Evolutionary conservation across 2,113 vertebrate genomes (phyloP), one percentile per base, ranked within the genome.

Genomic region (Ciconia boyciana): DNA sequence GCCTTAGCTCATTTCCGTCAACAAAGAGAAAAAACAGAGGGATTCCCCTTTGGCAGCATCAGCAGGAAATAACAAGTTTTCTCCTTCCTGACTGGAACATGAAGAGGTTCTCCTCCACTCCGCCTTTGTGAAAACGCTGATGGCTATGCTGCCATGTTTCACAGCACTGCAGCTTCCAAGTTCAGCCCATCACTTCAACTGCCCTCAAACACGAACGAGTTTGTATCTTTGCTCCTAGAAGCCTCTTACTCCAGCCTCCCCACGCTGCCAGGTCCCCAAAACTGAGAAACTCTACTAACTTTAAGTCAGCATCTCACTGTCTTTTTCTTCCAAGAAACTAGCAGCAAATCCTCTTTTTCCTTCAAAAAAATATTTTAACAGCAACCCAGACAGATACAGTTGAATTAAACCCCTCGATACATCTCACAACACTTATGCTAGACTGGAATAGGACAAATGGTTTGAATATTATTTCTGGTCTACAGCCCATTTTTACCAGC

Each of bases 31-130:
- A 94, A 92, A 97, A 60, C 26, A 81, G 34, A 70, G 91, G 96
- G 96, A 97, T 95, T 97, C 97, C 96, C 97, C 75, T 96, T 92
- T 96, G 96, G 97, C 95, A 93, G 55, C 32, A 68, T 39, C 34
- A 79, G 64, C 29, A 96, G 94, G 91, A 97, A 96, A 85, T 93
- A 94, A 87, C 89, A 83, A 58, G 61, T 90, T 93, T 90, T 91
- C 71, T 76, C 78, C 62, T 93, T 87, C 90, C 81, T 54, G 36
- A 84, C 44, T 89, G 62, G 46, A 94, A 79, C 72, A 36, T 3
- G 11, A 55, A 89, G 32, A 80, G 61, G 51, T 72, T 89, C 78
- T 68, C 54, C 34, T 81, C 51, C 51, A 32, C 44, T 31, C 28
- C 2, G 39, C 41, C 57, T 69, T 10, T 69, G 41, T 39, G 75